A percentile compares a stretch with the other conserved stretches of the same genome.
These are phyloP conservation scores for Channa maculata DNA, from an alignment of 2,113 vertebrate species.

Conservation along the genomic window DNA sequence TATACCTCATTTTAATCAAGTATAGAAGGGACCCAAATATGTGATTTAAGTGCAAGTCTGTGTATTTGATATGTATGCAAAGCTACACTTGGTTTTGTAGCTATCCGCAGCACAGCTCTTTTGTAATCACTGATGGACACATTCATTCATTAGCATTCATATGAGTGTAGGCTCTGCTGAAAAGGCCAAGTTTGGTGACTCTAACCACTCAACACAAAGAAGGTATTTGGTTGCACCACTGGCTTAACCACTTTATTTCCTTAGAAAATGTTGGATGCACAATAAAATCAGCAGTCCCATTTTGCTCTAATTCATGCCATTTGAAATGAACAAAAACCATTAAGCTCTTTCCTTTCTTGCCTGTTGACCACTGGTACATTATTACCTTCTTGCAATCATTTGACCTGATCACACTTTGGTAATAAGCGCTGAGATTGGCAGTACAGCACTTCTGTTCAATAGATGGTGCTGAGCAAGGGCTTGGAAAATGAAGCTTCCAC, in stretches of 20 bases:
- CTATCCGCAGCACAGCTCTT: conserved; percentile 30
- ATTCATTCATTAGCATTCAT: conserved; percentile 61
- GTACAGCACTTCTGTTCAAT: conserved; percentile 39
- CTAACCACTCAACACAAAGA: background rate
- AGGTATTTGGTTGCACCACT: conserved; percentile 12
- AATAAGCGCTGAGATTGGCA: conserved; percentile 52
- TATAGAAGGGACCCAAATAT: conserved; percentile 59
- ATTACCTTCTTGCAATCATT: conserved; percentile 34
- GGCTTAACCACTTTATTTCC: conserved; percentile 11
- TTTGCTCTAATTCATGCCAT: background rate
- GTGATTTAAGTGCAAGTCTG: conserved; percentile 48
- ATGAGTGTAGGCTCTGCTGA: conserved; percentile 42
- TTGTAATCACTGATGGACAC: conserved; percentile 58
- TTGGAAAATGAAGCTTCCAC: conserved; percentile 67
- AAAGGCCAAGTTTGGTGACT: conserved; percentile 29
- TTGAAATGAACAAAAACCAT: conserved; percentile 21
- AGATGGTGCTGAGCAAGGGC: conserved; percentile 60
- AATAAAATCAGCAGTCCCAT: conserved; percentile 1
- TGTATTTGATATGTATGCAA: background rate
- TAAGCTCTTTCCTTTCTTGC: background rate
- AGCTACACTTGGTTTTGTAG: conserved; percentile 3
- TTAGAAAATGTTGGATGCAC: background rate
- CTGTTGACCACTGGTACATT: conserved; percentile 18
- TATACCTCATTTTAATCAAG: conserved; percentile 75
- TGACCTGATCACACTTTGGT: conserved; percentile 39